Conservation (phyloP, 2,797 vertebrate genomes). For the Gobionotothen gibberifrons region DNA sequence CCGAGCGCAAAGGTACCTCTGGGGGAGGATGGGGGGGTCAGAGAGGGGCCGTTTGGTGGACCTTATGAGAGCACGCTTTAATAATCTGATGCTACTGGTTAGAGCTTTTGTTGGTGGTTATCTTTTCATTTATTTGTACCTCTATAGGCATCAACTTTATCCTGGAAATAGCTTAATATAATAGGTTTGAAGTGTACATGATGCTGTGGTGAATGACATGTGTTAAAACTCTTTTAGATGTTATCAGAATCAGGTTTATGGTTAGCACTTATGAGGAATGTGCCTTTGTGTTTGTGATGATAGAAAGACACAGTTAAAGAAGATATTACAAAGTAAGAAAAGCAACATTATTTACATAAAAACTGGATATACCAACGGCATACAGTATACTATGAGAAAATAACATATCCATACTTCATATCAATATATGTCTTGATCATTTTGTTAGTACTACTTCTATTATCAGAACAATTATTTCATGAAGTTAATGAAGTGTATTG, state of each 20-base stretch:
- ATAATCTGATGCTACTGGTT: no score
- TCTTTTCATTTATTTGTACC: not conserved
- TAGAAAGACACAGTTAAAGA: no score
- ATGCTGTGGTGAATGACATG: not conserved
- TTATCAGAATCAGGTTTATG: no score
- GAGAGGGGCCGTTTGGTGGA: no score
- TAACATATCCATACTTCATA: not conserved
- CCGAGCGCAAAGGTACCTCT: slow-evolving; percentile 83
- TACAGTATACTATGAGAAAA: not conserved
- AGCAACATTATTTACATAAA: no score
- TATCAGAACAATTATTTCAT: not conserved
- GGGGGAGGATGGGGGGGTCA: no score
- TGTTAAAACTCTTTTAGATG: not conserved
- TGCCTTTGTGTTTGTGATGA: no score
- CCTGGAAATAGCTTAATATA: not conserved
- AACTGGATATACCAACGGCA: no score
- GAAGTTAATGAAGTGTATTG: no score
- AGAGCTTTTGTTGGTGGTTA: not conserved
- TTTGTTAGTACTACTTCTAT: not conserved
- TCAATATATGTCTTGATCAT: not conserved
- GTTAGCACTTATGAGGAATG: no score
- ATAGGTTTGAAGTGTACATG: not conserved
- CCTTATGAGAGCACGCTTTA: no score
- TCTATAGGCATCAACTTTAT: not conserved
- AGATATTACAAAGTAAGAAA: no score